These are phyloP conservation scores for Trogon melanurus DNA, from an alignment of 2,113 vertebrate genomes.

Conservation along the genomic window DNA sequence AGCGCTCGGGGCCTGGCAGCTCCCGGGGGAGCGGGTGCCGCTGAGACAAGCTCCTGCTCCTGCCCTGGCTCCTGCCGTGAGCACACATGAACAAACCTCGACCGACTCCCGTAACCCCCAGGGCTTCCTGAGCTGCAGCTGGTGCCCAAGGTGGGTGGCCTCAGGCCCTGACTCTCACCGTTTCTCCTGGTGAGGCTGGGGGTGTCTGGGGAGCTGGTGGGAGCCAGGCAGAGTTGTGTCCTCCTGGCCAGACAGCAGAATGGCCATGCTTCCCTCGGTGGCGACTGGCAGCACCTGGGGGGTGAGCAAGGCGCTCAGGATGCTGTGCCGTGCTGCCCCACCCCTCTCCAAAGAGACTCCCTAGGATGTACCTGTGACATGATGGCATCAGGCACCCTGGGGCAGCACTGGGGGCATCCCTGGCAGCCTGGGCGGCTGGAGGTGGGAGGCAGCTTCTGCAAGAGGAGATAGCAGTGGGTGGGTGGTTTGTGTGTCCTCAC, in stretches of 20 bases:
- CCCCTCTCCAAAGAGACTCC: not conserved
- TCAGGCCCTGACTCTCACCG: conserved; percentile 10
- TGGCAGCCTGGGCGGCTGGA: not conserved
- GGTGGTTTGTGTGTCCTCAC: not conserved
- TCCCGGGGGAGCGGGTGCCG: not conserved
- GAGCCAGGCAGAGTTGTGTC: not conserved
- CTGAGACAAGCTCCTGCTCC: not conserved
- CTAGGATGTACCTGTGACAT: not conserved
- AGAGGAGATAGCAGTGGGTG: not conserved
- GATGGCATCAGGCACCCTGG: not conserved
- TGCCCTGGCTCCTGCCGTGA: not conserved
- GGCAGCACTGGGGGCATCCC: not conserved
- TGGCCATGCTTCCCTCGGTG: not conserved
- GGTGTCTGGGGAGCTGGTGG: not conserved
- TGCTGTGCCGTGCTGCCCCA: not conserved
- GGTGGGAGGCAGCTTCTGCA: conserved; percentile 1
- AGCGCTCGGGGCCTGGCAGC: not conserved
- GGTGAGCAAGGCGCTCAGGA: not conserved
- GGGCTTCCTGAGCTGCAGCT: not conserved
- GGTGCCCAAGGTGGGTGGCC: not conserved
- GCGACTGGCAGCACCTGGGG: not conserved
- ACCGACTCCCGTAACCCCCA: fast-evolving
- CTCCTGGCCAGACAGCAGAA: not conserved
- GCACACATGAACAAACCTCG: not conserved
- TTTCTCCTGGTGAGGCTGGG: not conserved